Conservation (phyloP, 2,113 vertebrate species). For the Cisticola juncidis region DNA sequence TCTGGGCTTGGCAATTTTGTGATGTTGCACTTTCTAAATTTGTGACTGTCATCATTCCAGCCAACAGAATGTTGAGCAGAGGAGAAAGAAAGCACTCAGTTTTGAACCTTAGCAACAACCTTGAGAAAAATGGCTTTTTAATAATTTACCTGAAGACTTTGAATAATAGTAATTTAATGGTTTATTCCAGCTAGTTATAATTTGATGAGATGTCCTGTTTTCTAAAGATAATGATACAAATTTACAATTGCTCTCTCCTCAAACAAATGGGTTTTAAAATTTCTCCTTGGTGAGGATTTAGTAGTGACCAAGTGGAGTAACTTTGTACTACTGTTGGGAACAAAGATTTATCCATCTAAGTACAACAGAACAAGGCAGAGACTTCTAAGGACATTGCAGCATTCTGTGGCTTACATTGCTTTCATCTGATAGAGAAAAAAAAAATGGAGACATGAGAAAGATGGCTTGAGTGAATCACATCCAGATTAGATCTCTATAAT, state of each 20-base stretch:
- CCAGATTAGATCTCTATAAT: constrained; percentile 31
- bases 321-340: background rate
- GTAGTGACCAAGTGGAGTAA: background rate
- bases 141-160: background rate
- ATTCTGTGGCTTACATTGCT: background rate
- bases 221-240: background rate
- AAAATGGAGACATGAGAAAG: background rate
- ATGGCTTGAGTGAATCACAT: background rate
- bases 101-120: background rate
- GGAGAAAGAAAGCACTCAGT: background rate
- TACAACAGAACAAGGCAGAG: background rate
- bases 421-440: background rate
- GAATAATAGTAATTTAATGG: background rate
- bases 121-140: background rate
- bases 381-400: background rate
- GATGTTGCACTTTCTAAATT: background rate
- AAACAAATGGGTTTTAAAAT: background rate
- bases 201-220: background rate
- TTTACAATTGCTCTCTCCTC: background rate
- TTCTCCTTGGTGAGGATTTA: background rate
- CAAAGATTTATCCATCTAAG: background rate
- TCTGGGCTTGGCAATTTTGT: background rate
- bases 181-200: background rate
- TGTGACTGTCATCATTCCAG: background rate
- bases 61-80: background rate